These are phyloP conservation scores for Tapera naevia DNA, from an alignment of 2,797 vertebrate species.

Conservation along the genomic window DNA sequence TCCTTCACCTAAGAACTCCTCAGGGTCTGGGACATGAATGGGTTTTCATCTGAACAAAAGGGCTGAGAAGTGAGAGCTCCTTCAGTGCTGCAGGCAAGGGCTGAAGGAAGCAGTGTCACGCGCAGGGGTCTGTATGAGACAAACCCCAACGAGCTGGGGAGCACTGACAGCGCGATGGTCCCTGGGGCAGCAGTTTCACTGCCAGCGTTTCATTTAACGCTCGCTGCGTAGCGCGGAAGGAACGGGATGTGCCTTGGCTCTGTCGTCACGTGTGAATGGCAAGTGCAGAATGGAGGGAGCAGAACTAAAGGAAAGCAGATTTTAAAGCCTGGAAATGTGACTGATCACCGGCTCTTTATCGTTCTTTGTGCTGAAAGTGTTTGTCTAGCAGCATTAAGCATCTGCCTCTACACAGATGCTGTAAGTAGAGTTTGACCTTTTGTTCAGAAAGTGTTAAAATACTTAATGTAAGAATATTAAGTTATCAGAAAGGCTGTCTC, in stretches of 20 bases:
- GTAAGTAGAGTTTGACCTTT: conserved; percentile 70
- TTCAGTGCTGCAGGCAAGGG: background rate
- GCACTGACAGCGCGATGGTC: background rate
- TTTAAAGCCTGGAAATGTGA: conserved; percentile 32
- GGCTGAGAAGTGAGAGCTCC: background rate
- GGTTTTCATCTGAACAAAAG: background rate
- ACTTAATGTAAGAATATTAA: conserved; percentile 69
- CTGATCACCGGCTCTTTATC: conserved; percentile 21
- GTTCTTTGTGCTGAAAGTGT: conserved; percentile 48
- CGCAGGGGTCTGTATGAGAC: background rate
- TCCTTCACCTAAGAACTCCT: background rate
- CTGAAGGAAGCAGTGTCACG: background rate
- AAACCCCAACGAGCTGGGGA: background rate
- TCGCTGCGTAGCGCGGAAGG: background rate
- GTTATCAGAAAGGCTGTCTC: conserved; percentile 63
- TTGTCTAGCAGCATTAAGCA: conserved; percentile 63
- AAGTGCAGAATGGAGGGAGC: background rate
- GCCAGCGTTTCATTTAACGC: background rate
- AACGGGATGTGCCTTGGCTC: background rate
- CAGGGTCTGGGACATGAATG: background rate
- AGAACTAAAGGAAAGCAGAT: conserved; percentile 6
- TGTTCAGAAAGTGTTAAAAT: conserved; percentile 64
- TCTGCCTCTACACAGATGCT: conserved; percentile 70
- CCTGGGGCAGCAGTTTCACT: background rate
- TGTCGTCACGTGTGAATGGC: background rate